Evolutionary conservation across 1,140 invertebrate genomes (phyloP).

Genomic region (Habropoda laboriosa): DNA sequence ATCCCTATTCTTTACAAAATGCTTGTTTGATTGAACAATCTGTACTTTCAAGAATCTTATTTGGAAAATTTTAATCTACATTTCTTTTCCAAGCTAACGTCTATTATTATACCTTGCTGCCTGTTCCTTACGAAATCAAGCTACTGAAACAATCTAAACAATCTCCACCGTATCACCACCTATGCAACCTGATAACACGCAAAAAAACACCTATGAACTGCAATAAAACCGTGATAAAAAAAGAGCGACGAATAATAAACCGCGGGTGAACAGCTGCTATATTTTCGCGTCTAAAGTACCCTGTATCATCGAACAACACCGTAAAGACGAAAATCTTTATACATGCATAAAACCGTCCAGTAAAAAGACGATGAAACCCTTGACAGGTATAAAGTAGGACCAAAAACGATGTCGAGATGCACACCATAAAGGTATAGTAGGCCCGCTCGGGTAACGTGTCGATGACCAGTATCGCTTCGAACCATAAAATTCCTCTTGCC

Average conservation of each 20-base stretch:
- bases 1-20: too few species aligned
- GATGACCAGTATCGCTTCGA: constrained; percentile 1
- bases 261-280: not conserved
- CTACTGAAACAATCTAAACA: too few species aligned
- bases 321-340: not conserved
- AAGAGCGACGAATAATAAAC: not conserved
- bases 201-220: not conserved
- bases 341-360: not conserved
- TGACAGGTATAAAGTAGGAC: not conserved
- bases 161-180: too few species aligned
- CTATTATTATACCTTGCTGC: too few species aligned
- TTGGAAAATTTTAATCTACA: too few species aligned
- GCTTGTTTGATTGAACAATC: too few species aligned
- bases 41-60: too few species aligned
- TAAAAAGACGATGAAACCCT: not conserved
- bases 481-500: constrained; percentile 25
- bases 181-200: too few species aligned
- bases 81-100: too few species aligned
- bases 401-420: not conserved
- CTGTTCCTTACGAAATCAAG: too few species aligned
- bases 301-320: not conserved
- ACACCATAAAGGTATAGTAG: constrained; percentile 7
- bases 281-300: not conserved
- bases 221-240: not conserved
- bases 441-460: not conserved